Conservation (phyloP, 1,140 invertebrate species). For the Drosophila prosaltans region DNA sequence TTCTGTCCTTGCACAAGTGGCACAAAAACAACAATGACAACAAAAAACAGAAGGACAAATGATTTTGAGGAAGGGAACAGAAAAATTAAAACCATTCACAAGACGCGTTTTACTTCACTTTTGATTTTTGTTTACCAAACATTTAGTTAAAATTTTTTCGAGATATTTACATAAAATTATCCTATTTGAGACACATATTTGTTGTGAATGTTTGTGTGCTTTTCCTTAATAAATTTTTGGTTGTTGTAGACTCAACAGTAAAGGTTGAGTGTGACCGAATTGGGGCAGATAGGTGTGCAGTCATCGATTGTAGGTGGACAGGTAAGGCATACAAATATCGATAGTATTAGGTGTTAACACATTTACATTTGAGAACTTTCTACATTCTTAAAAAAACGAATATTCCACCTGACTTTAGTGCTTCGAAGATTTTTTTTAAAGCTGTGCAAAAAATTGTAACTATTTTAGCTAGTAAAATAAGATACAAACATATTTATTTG, state of each 20-base stretch:
- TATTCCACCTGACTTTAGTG: no score
- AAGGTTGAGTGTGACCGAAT: conserved; percentile 7
- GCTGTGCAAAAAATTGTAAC: no score
- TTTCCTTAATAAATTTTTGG: conserved; percentile 21
- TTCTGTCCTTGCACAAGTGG: conserved; percentile 67
- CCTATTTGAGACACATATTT: conserved; percentile 52
- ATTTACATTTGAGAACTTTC: no score
- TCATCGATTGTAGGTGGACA: background rate
- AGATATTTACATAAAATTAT: conserved; percentile 37
- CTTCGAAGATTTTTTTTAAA: no score
- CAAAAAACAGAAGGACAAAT: conserved; percentile 21
- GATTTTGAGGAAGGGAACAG: background rate
- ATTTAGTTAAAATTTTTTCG: conserved; percentile 16
- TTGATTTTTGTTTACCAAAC: conserved; percentile 21
- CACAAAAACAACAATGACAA: conserved; percentile 38
- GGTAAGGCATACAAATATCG: background rate
- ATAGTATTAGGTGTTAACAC: background rate
- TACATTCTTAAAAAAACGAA: no score
- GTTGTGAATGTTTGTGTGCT: background rate
- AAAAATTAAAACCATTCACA: background rate
- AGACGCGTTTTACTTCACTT: conserved; percentile 4
- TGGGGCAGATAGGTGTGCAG: background rate
- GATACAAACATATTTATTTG: no score
- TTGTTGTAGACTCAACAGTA: conserved; percentile 12
- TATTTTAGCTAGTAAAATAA: no score